Conservation (phyloP, 1,140 invertebrate species). For the Chymomyza costata region DNA sequence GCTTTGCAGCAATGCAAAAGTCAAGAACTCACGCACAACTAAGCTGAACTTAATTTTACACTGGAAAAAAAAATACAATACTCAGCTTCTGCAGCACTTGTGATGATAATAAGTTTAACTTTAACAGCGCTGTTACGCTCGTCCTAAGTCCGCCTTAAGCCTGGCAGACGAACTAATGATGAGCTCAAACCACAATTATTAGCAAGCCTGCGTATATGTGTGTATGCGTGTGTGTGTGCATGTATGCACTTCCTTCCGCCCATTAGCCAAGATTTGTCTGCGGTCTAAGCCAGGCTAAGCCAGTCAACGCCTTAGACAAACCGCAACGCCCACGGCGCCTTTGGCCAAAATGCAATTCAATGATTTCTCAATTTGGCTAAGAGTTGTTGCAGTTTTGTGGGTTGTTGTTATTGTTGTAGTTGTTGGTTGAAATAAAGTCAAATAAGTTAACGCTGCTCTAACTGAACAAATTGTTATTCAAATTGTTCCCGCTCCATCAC, state of each 20-base stretch:
- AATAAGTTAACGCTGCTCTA: conserved; percentile 41
- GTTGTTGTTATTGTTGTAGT: conserved; percentile 20
- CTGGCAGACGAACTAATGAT: conserved; percentile 1
- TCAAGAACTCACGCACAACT: no score
- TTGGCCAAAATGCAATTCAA: conserved; percentile 3
- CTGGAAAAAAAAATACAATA: no score
- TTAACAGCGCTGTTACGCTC: no score
- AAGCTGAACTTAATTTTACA: no score
- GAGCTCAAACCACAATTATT: background rate
- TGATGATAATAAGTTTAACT: no score
- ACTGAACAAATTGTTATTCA: conserved; percentile 75
- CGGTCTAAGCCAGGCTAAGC: conserved; percentile 20
- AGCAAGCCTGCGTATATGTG: no score
- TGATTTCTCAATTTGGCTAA: conserved; percentile 71
- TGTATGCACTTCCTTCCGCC: background rate
- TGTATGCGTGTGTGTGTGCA: no score
- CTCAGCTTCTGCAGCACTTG: no score
- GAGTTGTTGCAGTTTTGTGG: conserved; percentile 36
- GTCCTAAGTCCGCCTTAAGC: background rate
- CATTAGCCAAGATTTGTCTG: background rate
- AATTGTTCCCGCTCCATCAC: conserved; percentile 75
- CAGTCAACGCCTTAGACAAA: background rate
- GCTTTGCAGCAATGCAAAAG: no score
- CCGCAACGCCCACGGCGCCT: conserved; percentile 6
- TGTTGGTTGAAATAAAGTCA: conserved; percentile 13